Conservation (phyloP, 1,140 invertebrate species). For the Sminthurides bifidus region DNA sequence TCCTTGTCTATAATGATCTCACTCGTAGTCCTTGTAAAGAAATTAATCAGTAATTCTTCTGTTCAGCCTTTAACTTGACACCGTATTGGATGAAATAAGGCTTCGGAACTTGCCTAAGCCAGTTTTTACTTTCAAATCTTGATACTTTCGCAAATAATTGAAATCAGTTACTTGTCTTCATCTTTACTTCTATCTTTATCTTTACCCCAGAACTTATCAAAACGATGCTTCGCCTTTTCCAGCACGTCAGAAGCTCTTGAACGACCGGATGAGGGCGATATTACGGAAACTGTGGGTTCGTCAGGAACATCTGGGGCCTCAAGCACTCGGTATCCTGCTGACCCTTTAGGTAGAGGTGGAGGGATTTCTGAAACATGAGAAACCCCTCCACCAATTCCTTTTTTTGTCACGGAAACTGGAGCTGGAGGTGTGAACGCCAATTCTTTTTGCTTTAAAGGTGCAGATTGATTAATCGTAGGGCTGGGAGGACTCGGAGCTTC, state of each 20-base stretch:
- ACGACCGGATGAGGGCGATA: constrained; percentile 34
- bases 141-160: too few species aligned
- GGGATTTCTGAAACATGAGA: constrained; percentile 32
- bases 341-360: constrained; percentile 23
- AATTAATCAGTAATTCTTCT: too few species aligned
- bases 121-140: too few species aligned
- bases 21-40: too few species aligned
- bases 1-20: too few species aligned
- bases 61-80: too few species aligned
- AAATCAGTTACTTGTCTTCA: too few species aligned
- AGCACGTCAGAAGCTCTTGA: constrained; percentile 58
- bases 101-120: too few species aligned
- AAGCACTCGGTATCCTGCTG: constrained; percentile 35
- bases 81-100: too few species aligned
- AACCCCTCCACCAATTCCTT: constrained; percentile 24
- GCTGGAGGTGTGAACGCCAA: constrained; percentile 28
- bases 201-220: constrained; percentile 73
- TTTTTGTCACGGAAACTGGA: constrained; percentile 23
- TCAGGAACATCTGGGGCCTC: constrained; percentile 38
- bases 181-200: constrained; percentile 30
- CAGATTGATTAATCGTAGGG: constrained; percentile 6
- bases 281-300: constrained; percentile 31
- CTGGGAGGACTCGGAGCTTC: constrained; percentile 27
- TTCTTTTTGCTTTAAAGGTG: constrained; percentile 20
- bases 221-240: constrained; percentile 66